Base-by-base conservation (phyloP, 2,888 invertebrate species). In the Charanyca ferruginea region DNA sequence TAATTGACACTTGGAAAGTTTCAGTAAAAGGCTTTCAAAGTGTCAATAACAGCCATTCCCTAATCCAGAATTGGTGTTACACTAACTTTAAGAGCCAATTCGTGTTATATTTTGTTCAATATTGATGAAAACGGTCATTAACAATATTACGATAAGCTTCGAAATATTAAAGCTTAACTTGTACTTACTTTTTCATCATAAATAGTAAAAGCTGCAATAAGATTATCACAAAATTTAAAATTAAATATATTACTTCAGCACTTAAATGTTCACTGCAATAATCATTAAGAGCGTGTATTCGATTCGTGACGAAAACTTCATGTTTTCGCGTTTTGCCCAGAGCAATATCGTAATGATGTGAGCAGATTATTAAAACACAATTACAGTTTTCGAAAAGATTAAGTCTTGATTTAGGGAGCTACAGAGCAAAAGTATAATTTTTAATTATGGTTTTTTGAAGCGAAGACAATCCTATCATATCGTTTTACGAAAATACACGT, bases 181-280 rank as follows among this genome's bases (percentile, higher is more conserved):
- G 8, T 18, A 42, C 42, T 22, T 7, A 45, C 9, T 4, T 28
- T 22, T 2, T 32, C 35, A 22, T 25, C 16, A 22, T 35, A 8
- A 32, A 32, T 11, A 32, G 4, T 41, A 41, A 32, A 25, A 42
- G 13, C 3, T n/a, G 11, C 16, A 51, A 22, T 18, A 70, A 25
- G 8, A 42, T 6, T 35, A 18, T 25, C 7, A 23, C 7, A 8
- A 38, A 51, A 20, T 47, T 32, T 45, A 66, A 55, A 25, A 23
- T 45, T 32, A 35, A 67, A 68, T 47, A 61, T 57, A 49, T 9
- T 32, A 32, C 32, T 32, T 2, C 9, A 32, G 32, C 9, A 32
- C 32, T 32, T 32, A 32, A 61, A 52, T 48, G 61, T 28, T 23
- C 22, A 38, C 28, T 55, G 18, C 35, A 68, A 62, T 54, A 48